Evolutionary conservation across 2,888 invertebrate genomes (phyloP).

Genomic region (Galerucella nymphaeae): DNA sequence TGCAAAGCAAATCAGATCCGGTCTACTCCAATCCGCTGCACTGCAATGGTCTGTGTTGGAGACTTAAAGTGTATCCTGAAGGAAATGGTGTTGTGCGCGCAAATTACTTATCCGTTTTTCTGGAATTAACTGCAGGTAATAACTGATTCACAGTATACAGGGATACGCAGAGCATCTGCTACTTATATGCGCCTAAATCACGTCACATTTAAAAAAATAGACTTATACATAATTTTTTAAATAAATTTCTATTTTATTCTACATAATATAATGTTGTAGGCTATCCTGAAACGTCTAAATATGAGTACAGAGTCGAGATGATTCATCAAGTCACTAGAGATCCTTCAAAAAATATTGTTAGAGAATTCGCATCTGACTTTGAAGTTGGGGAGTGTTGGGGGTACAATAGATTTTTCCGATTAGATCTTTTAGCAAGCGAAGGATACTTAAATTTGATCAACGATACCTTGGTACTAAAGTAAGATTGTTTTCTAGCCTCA

Average conservation of each 20-base stretch:
- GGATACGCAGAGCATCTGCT: too few species aligned
- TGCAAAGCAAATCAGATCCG: conserved; percentile 90
- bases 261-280: conserved; percentile 65
- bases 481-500: conserved; percentile 45
- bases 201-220: too few species aligned
- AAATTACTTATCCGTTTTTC: conserved; percentile 91
- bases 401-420: conserved; percentile 91
- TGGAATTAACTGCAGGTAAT: conserved; percentile 80
- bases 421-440: conserved; percentile 89
- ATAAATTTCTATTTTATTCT: too few species aligned
- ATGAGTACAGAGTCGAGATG: conserved; percentile 96
- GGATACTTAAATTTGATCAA: conserved; percentile 87
- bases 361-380: conserved; percentile 96
- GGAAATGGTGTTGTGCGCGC: conserved; percentile 94
- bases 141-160: background rate
- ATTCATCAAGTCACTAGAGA: conserved; percentile 89
- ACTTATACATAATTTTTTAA: too few species aligned
- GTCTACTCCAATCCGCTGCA: conserved; percentile 91
- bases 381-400: conserved; percentile 98
- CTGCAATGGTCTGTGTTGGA: conserved; percentile 91
- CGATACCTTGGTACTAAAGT: conserved; percentile 86
- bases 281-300: conserved; percentile 92
- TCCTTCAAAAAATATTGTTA: conserved; percentile 86
- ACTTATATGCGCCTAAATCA: too few species aligned
- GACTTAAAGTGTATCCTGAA: conserved; percentile 91